Evolutionary conservation across 2,797 vertebrate genomes (phyloP), one percentile per base, ranked within the genome.

Genomic region (Clarias laeviceps): DNA sequence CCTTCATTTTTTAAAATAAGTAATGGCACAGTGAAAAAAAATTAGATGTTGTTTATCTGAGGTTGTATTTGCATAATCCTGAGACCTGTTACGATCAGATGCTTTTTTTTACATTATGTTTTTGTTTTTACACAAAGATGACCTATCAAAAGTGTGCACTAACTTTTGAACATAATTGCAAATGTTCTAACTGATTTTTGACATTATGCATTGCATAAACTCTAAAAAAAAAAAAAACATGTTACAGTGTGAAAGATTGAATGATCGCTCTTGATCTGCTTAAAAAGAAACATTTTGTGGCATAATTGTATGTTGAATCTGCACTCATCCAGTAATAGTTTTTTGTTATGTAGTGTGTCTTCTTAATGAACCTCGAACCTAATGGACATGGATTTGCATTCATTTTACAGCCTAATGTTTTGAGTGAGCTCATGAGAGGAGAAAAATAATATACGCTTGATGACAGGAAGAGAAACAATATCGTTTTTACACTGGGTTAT

Each of bases 401-500:
- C 14, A 70, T 70, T 40, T 59, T 77, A 3, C 15, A 73, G 50
- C 14, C 73, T 84, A 45, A 82, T 32, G 76, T 29, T 14, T 54
- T 80, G 50, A 50, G 29, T 37, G 9, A 20, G 32, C 18, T 37
- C 59, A 40, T 61, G 24, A 81, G 37, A 57, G 61, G 20, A 69
- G 29, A 34, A 81, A 45, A 40, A 5, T 29, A 78, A 82, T 61
- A 83, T 77, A 9, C 64, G 81, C 20, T 84, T 82, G 54, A 77
- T 66, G 73, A 70, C 68, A 65, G 72, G 22, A 17, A 56, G 27
- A 34, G 24, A 69, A 69, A 45, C 82, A 68, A 78, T 87, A 40
- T 82, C 22, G 65, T 45, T 45, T 76, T 57, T 76, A 57, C 54
- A 32, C 40, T 72, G 72, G 50, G 50, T 88, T 88, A 85, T 69